Evolutionary conservation across 2,797 vertebrate genomes (phyloP).

Genomic region (Myotis planiceps): DNA sequence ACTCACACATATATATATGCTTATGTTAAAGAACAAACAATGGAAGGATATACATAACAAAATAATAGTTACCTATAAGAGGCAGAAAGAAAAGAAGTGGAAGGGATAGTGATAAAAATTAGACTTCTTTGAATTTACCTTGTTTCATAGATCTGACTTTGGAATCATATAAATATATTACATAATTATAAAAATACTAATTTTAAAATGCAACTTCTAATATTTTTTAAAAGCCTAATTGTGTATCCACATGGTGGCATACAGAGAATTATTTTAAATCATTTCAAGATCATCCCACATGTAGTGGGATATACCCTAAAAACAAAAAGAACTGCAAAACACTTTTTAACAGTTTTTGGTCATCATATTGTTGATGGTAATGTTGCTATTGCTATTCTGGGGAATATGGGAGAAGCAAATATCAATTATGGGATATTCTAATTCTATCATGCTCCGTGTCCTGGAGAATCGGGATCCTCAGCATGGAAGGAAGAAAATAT

Average conservation of each 20-base stretch:
- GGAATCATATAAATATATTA: constrained; percentile 3
- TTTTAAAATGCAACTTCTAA: neutral
- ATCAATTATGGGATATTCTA: neutral
- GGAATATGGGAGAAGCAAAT: neutral
- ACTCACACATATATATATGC: neutral
- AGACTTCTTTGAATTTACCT: neutral
- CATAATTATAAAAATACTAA: neutral
- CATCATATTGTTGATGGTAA: neutral
- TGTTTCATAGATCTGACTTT: constrained; percentile 32
- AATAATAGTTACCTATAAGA: neutral
- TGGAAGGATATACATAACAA: neutral
- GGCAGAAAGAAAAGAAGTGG: neutral
- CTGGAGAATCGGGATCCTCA: constrained; percentile 8
- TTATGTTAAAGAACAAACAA: neutral
- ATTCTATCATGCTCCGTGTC: neutral
- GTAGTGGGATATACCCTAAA: neutral
- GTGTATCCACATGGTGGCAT: neutral
- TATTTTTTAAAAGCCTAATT: neutral
- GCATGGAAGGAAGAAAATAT: neutral
- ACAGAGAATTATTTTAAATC: neutral
- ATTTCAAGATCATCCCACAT: neutral
- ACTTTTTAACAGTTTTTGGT: neutral
- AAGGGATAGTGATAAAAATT: neutral
- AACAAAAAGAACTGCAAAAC: neutral
- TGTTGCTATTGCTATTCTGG: neutral